Percentiles rank a stretch among this genome's conserved stretches.
These are phyloP conservation scores for Paramuricea clavata DNA, from an alignment of 92 coral and sea anemone species.

Conservation along the genomic window DNA sequence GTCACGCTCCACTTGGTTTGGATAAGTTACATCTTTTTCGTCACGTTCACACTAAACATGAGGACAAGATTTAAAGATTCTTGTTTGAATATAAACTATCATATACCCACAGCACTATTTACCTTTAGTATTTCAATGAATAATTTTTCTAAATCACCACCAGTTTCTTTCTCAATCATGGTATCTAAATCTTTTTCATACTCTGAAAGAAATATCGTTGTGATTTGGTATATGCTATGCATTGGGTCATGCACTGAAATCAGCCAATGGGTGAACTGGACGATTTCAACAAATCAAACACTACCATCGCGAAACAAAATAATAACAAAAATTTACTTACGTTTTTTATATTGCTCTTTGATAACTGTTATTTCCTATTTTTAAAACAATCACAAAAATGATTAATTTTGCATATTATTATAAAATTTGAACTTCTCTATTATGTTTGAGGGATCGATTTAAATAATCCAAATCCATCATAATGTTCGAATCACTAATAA, in stretches of 20 bases:
- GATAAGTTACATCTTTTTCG: conserved; percentile 19
- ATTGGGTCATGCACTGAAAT: too few relatives aligned
- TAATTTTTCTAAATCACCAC: conserved; percentile 22
- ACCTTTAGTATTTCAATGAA: conserved; percentile 23
- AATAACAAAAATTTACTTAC: not conserved
- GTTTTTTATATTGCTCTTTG: conserved; percentile 26
- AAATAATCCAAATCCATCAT: too few relatives aligned
- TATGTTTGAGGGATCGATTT: too few relatives aligned
- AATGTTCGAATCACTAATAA: too few relatives aligned
- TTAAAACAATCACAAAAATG: not conserved
- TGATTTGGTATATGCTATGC: too few relatives aligned
- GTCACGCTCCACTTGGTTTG: not conserved
- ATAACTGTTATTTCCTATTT: conserved; percentile 1
- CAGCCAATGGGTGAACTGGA: too few relatives aligned
- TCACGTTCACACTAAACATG: conserved; percentile 17
- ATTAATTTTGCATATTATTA: not conserved
- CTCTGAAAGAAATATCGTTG: not conserved
- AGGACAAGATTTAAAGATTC: not conserved
- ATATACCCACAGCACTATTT: not conserved
- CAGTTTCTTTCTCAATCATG: conserved; percentile 18
- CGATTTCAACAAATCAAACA: not conserved
- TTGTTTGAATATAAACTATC: not conserved
- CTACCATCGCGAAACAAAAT: not conserved
- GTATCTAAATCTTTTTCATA: conserved; percentile 20
- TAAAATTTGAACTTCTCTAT: too few relatives aligned